Evolutionary conservation across 2,113 vertebrate genomes (phyloP).

Genomic region (Petrocephalus microphthalmus): DNA sequence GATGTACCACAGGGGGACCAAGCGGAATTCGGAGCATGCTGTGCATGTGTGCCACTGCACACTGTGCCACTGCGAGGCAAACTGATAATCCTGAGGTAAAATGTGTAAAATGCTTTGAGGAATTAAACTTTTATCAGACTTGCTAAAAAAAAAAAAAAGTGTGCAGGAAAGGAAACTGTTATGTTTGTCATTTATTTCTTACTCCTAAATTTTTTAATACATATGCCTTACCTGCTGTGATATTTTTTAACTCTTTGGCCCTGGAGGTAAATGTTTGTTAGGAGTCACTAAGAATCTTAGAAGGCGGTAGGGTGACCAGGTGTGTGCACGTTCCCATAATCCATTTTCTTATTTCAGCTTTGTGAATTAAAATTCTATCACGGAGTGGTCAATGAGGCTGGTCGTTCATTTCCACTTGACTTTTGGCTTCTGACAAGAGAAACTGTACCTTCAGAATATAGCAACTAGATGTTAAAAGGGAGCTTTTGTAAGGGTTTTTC

Average conservation of each 20-base stretch:
- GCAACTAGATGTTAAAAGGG: not conserved
- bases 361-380: not conserved
- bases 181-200: not conserved
- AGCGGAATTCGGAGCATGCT: not conserved
- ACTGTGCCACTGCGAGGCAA: not conserved
- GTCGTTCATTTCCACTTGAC: slow-evolving; percentile 4
- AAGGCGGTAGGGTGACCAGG: not conserved
- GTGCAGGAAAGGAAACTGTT: not conserved
- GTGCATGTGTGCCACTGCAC: not conserved
- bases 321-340: not conserved
- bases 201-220: not conserved
- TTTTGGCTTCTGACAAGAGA: not conserved
- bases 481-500: not conserved
- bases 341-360: not conserved
- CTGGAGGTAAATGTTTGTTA: not conserved
- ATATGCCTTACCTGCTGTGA: not conserved
- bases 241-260: not conserved
- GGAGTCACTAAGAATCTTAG: not conserved
- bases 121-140: not conserved
- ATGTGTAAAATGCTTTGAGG: not conserved
- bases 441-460: not conserved
- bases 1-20: not conserved
- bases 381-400: not conserved
- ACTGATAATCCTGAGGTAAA: not conserved
- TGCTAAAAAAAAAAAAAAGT: not conserved